phyloP scores from a whole-genome alignment of 2,113 vertebrate species.

The Corythornis cristatus region DNA sequence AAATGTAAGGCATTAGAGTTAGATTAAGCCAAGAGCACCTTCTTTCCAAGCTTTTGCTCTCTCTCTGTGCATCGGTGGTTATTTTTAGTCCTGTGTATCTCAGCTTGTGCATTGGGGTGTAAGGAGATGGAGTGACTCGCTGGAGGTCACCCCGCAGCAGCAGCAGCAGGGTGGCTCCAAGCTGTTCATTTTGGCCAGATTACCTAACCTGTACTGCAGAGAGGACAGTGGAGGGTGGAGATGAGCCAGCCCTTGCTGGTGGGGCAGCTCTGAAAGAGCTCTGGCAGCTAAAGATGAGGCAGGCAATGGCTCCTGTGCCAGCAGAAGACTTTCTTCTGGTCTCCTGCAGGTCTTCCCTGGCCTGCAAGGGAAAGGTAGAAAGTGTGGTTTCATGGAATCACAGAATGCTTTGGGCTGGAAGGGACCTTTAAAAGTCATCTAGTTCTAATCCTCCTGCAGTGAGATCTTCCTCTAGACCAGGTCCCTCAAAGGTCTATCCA shows the following conservation, averaged over 20 bases:
- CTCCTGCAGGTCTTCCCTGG: fast-evolving
- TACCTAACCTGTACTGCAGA: background rate
- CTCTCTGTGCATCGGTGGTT: background rate
- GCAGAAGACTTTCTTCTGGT: background rate
- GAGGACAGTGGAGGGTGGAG: background rate
- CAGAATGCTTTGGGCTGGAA: background rate
- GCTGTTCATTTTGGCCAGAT: background rate
- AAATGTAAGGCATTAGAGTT: background rate
- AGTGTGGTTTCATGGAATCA: background rate
- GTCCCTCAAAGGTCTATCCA: background rate
- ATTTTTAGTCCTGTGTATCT: background rate
- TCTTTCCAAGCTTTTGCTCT: background rate
- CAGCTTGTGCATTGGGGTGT: fast-evolving
- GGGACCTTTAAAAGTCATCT: background rate
- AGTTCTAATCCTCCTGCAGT: background rate
- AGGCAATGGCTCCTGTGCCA: fast-evolving
- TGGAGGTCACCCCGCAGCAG: background rate
- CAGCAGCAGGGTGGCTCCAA: background rate
- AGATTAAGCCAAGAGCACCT: background rate
- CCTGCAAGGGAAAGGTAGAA: fast-evolving
- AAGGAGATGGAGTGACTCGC: background rate
- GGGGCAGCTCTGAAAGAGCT: background rate
- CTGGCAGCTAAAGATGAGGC: fast-evolving
- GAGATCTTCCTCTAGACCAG: background rate
- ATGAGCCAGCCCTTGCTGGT: background rate